Percentiles rank a stretch among this genome's conserved stretches.
Conservation (phyloP, 2,888 invertebrate species). For the Eupithecia centaureata region DNA sequence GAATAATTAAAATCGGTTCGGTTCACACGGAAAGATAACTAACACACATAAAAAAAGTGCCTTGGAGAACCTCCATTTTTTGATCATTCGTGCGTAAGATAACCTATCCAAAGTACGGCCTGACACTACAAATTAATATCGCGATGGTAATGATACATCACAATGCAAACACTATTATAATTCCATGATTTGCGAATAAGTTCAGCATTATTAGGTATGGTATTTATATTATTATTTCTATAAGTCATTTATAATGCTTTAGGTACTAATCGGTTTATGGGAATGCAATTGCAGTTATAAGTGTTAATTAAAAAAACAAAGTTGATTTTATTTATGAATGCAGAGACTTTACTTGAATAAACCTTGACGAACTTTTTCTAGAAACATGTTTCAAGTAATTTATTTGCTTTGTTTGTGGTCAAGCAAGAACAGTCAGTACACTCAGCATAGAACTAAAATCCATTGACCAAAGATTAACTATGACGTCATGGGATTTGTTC, state of each 20-base stretch:
- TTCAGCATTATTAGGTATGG: background rate
- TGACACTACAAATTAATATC: background rate
- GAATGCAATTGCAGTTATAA: background rate
- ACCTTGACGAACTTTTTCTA: conserved; percentile 51
- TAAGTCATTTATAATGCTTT: background rate
- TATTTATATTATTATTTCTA: background rate
- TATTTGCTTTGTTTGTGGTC: conserved; percentile 10
- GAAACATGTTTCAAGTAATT: conserved; percentile 47
- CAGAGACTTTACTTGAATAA: conserved; percentile 14
- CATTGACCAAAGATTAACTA: background rate
- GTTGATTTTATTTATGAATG: conserved; percentile 1
- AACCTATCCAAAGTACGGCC: too few species aligned
- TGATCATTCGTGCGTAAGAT: too few species aligned
- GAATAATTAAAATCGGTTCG: too few species aligned
- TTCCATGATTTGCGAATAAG: background rate
- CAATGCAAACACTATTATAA: background rate
- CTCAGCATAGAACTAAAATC: background rate
- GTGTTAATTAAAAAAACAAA: background rate
- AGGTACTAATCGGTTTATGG: background rate
- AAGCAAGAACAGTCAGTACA: background rate
- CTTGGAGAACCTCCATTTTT: too few species aligned
- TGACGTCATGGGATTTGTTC: background rate
- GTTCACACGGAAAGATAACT: too few species aligned
- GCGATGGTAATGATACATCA: background rate
- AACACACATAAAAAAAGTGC: too few species aligned